A percentile compares a stretch with the other conserved stretches of the same genome.
Evolutionary conservation across 2,113 vertebrate species (phyloP).

Genomic region (Dicentrarchus labrax): DNA sequence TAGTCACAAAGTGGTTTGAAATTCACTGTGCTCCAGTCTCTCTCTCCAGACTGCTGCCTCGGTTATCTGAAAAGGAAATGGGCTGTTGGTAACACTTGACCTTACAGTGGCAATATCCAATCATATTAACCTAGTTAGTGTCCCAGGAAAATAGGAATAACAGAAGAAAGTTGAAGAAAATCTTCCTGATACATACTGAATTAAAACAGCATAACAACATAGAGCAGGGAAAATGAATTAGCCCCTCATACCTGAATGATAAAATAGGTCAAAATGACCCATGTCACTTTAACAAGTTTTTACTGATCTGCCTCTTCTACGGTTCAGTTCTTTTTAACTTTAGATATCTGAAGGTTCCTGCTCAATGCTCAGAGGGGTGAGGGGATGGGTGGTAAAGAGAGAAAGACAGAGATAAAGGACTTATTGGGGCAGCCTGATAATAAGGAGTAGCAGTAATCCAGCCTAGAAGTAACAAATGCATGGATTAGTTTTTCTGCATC

Average conservation of each 20-base stretch:
- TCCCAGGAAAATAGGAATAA: background rate
- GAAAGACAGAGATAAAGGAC: too few species aligned
- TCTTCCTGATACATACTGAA: background rate
- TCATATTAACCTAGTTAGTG: background rate
- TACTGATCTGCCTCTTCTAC: too few species aligned
- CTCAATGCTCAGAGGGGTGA: too few species aligned
- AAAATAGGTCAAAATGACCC: background rate
- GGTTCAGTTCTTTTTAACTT: too few species aligned
- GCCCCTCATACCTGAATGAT: background rate
- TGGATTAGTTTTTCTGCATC: too few species aligned
- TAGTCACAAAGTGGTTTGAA: background rate
- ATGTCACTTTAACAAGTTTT: too few species aligned
- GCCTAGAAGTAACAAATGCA: too few species aligned
- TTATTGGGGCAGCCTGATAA: too few species aligned
- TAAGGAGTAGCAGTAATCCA: too few species aligned
- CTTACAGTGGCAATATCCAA: background rate
- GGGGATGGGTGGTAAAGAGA: too few species aligned
- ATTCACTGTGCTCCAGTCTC: constrained; percentile 1
- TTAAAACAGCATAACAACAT: background rate
- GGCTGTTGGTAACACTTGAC: background rate
- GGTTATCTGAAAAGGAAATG: background rate
- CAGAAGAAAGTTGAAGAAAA: background rate
- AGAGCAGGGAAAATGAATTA: background rate
- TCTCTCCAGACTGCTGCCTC: background rate
- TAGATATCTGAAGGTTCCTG: too few species aligned